These are phyloP conservation scores for Trichogramma pretiosum DNA, from an alignment of 1,140 invertebrate species.

Conservation along the genomic window DNA sequence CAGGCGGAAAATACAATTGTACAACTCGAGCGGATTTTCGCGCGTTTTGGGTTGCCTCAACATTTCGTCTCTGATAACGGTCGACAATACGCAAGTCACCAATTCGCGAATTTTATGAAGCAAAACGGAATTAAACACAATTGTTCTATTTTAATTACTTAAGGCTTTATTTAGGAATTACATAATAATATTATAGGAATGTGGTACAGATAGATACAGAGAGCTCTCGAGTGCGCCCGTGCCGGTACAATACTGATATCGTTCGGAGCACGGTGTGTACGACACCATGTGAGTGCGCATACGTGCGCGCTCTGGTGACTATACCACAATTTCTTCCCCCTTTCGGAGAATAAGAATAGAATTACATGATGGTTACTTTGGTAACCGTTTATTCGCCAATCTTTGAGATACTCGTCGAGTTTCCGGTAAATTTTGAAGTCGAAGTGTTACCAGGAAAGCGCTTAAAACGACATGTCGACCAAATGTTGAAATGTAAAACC, in stretches of 20 bases:
- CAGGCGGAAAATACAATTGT: conserved; percentile 17
- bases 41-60: conserved; percentile 23
- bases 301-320: too few species aligned
- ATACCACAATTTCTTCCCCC: too few species aligned
- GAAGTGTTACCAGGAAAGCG: not conserved
- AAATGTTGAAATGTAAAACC: conserved; percentile 1
- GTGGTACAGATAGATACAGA: too few species aligned
- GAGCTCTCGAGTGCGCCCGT: too few species aligned
- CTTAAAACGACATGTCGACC: conserved; percentile 2
- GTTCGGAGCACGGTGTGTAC: too few species aligned
- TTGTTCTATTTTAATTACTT: too few species aligned
- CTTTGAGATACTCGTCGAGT: conserved; percentile 26
- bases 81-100: conserved; percentile 20
- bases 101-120: conserved; percentile 23
- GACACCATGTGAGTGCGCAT: too few species aligned
- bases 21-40: conserved; percentile 23
- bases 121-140: conserved; percentile 23
- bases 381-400: conserved; percentile 21
- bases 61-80: conserved; percentile 24
- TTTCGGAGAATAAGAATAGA: too few species aligned
- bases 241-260: too few species aligned
- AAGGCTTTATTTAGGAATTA: too few species aligned
- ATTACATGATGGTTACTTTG: too few species aligned
- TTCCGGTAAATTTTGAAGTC: not conserved
- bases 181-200: too few species aligned